Base-by-base conservation (phyloP, 2,797 vertebrate species). In the Mico argentatus region DNA sequence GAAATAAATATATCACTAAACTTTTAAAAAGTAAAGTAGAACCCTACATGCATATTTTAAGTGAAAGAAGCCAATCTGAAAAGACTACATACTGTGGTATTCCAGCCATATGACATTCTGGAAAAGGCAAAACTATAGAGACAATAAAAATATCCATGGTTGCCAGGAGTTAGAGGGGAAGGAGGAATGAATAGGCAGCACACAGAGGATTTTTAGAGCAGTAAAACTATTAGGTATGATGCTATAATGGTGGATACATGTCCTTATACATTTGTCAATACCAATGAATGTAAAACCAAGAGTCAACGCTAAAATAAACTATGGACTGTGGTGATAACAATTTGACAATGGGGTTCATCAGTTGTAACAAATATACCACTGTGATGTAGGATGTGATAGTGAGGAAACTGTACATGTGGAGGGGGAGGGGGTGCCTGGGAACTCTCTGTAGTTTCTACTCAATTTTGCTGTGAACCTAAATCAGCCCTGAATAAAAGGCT, bases 1-100 rank as follows among this genome's bases (percentile, higher is more conserved):
- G 27, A 81, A 89, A 87, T 39, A 88, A 86, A 75, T 72, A 88
- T 39, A 95, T 87, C 82, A 73, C 20, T 87, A 80, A 88, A 64
- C 20, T 59, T 95, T 93, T 50, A 50, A n/a, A 77, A 96, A 83
- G 39, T 22, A 83, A 86, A 76, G 27, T 88, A 24, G 52, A 90
- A 92, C 4, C 11, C 77, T 76, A 92, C 70, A 77, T 46, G 8
- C 48, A 30, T 52, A 70, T 59, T 48, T 36, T 83, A 70, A 81
- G 33, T 82, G 15, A 94, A 94, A 92, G 46, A 61, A 92, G 67
- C 64, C 36, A 57, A 75, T 48, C 1, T 67, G 52, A 88, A 93
- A 90, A 93, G n/a, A 41, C 33, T 75, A 83, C 11, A 59, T 48
- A 72, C 10, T 72, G 12, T 73, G 30, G 26, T 41, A 44, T 27